Evolutionary conservation across 2,888 invertebrate species (phyloP).

Genomic region (Aquatica leii): DNA sequence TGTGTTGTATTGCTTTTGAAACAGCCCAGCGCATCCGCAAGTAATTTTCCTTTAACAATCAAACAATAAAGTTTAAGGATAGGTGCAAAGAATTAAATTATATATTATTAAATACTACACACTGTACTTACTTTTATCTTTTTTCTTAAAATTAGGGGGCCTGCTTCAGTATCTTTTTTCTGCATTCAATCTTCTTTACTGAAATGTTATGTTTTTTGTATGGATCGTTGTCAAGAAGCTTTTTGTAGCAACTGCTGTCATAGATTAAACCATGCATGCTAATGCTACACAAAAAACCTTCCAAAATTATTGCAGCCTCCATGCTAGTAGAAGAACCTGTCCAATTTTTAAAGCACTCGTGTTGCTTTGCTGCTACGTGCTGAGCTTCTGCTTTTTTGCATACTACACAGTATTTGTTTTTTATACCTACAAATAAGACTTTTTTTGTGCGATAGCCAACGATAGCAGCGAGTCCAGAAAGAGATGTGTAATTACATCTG

Average conservation of each 20-base stretch:
- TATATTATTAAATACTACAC: not conserved
- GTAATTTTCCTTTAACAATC: not conserved
- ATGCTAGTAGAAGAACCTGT: conserved; percentile 8
- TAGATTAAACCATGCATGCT: conserved; percentile 2
- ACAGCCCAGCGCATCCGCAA: not conserved
- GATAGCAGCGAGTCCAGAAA: conserved; percentile 15
- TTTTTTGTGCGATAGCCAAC: conserved; percentile 11
- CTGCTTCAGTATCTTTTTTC: not conserved
- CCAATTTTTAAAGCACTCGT: conserved; percentile 14
- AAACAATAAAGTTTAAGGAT: not conserved
- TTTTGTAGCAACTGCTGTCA: conserved; percentile 7
- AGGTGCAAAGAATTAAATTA: too few species aligned
- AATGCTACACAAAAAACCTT: conserved; percentile 10
- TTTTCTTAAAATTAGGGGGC: not conserved
- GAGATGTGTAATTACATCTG: conserved; percentile 9
- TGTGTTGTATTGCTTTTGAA: not conserved
- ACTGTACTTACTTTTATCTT: not conserved
- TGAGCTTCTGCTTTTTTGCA: conserved; percentile 10
- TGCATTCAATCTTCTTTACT: conserved; percentile 7
- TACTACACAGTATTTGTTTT: conserved; percentile 12
- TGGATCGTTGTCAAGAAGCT: not conserved
- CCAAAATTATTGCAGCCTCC: conserved; percentile 9
- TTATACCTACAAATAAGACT: not conserved
- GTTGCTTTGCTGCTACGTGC: not conserved
- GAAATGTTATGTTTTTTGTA: not conserved